A percentile compares a stretch with the other conserved stretches of the same genome.
These are phyloP conservation scores for Pangasius macronema DNA, from an alignment of 2,797 vertebrate species.

Conservation along the genomic window DNA sequence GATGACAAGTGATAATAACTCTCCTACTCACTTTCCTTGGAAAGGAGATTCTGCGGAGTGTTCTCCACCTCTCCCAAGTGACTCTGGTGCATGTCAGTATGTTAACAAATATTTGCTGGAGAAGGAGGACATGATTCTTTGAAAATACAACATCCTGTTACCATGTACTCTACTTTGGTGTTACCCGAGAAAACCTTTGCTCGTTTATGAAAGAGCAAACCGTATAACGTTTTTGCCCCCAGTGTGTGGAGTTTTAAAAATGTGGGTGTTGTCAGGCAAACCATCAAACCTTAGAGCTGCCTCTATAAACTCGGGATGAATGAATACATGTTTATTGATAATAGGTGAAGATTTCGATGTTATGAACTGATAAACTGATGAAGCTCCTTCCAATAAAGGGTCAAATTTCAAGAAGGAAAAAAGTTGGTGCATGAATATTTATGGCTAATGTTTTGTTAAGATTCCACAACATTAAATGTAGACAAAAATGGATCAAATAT, in stretches of 20 bases:
- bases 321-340: background rate
- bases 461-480: background rate
- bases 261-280: background rate
- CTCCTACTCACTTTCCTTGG: constrained; percentile 23
- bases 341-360: background rate
- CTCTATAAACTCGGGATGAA: background rate
- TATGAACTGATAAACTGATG: background rate
- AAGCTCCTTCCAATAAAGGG: background rate
- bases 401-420: background rate
- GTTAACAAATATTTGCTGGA: constrained; percentile 37
- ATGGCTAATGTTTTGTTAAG: background rate
- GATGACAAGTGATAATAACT: constrained; percentile 74
- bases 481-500: background rate
- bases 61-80: constrained; percentile 13
- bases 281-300: background rate
- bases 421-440: background rate
- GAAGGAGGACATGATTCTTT: constrained; percentile 4
- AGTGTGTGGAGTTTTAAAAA: background rate
- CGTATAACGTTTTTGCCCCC: background rate
- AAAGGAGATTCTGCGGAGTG: constrained; percentile 20
- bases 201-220: background rate
- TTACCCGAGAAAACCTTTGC: background rate
- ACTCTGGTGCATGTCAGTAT: constrained; percentile 4
- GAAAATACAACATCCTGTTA: constrained; percentile 28
- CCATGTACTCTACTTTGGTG: background rate